These are phyloP conservation scores for Lepidocolaptes lacrymiger DNA, from an alignment of 2,797 vertebrate genomes.

Conservation along the genomic window DNA sequence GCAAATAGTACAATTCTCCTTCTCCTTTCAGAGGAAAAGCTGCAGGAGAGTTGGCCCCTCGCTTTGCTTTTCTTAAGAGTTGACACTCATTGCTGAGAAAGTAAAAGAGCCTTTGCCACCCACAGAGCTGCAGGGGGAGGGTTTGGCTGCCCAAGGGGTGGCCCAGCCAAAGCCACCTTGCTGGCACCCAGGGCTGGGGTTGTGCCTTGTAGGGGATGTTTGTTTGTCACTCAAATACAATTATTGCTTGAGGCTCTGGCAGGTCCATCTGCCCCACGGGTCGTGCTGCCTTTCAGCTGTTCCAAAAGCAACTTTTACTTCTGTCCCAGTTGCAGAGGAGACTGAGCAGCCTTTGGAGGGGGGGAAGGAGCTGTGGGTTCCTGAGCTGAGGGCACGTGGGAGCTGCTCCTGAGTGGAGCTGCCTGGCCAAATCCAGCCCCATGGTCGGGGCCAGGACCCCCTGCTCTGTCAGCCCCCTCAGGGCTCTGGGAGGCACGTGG, in stretches of 20 bases:
- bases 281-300: not conserved
- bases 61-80: not conserved
- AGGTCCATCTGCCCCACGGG: accelerated
- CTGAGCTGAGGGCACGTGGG: not conserved
- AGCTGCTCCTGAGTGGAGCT: not conserved
- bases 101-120: not conserved
- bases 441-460: not conserved
- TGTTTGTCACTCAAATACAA: not conserved
- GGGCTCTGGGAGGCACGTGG: not conserved
- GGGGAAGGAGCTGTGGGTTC: not conserved
- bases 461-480: not conserved
- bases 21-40: constrained; percentile 5
- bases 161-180: not conserved
- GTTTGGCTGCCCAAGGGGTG: not conserved
- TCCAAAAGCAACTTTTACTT: not conserved
- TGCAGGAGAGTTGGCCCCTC: not conserved
- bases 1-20: not conserved
- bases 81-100: too few relatives aligned
- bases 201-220: not conserved
- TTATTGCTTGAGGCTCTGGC: not conserved
- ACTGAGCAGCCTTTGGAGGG: not conserved
- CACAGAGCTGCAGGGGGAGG: not conserved
- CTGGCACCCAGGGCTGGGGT: not conserved
- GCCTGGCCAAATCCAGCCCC: not conserved
- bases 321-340: not conserved